phyloP scores from a whole-genome alignment of 2,113 vertebrate genomes.

The Pundamilia nyererei region DNA sequence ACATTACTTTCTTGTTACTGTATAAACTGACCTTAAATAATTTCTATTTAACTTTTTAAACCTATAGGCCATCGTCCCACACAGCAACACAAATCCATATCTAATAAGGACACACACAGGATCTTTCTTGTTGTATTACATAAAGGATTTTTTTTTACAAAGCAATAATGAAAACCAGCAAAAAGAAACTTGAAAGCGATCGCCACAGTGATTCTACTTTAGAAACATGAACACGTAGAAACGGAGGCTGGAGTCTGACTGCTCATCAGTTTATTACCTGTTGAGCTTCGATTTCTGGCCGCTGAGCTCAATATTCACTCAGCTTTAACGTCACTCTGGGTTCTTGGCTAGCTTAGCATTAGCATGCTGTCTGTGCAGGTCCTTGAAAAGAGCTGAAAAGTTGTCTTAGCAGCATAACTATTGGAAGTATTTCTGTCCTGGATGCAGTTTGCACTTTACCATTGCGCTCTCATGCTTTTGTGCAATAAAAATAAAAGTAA shows the following conservation, averaged over 20 bases:
- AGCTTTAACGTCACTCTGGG: rapidly evolving
- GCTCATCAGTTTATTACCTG: neutral
- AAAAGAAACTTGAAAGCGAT: neutral
- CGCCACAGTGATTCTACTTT: neutral
- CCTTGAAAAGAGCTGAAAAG: neutral
- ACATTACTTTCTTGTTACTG: neutral
- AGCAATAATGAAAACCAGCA: neutral
- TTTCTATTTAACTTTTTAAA: neutral
- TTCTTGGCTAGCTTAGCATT: neutral
- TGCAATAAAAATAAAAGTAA: neutral
- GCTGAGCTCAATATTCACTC: neutral
- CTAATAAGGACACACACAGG: neutral
- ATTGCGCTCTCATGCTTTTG: rapidly evolving
- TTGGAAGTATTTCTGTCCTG: neutral
- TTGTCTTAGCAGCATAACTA: neutral
- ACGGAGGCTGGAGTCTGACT: rapidly evolving
- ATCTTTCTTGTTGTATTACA: neutral
- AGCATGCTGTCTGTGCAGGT: neutral
- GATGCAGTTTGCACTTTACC: neutral
- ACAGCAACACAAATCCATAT: neutral
- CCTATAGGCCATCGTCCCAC: rapidly evolving
- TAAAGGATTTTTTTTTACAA: neutral
- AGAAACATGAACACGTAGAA: neutral
- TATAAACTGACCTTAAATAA: neutral
- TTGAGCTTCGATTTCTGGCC: rapidly evolving